Evolutionary conservation across 2,797 vertebrate genomes (phyloP).

Genomic region (Acrossocheilus wenchowensis): DNA sequence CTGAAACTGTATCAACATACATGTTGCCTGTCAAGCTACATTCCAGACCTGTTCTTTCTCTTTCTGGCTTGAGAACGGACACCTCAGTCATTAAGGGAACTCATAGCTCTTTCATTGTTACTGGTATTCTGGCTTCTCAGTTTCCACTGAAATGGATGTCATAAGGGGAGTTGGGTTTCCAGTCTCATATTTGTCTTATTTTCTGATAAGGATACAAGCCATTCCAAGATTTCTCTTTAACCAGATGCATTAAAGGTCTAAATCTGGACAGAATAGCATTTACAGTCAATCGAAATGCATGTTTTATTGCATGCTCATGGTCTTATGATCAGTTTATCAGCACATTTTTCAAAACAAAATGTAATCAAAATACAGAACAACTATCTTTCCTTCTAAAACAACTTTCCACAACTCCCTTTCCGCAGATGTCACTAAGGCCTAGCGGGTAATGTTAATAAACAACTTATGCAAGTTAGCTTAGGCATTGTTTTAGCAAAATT

Average conservation of each 20-base stretch:
- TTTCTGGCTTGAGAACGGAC: constrained; percentile 31
- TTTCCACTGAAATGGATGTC: constrained; percentile 38
- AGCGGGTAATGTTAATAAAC: neutral
- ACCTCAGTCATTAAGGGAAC: constrained; percentile 28
- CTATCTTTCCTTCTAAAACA: neutral
- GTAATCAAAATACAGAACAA: neutral
- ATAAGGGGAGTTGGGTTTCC: constrained; percentile 25
- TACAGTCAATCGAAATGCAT: neutral
- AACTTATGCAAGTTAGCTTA: neutral
- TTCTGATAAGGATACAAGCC: neutral
- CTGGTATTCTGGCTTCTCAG: constrained; percentile 30
- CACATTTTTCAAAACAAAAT: neutral
- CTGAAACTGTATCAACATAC: constrained; percentile 25
- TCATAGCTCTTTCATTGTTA: constrained; percentile 13
- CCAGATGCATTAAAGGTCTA: neutral
- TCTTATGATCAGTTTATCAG: neutral
- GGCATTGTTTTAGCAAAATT: neutral
- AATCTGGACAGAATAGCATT: neutral
- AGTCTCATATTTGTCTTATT: constrained; percentile 12
- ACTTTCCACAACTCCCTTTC: neutral
- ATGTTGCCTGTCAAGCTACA: constrained; percentile 27
- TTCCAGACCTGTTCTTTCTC: constrained; percentile 27
- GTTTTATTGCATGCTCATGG: neutral
- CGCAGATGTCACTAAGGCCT: neutral
- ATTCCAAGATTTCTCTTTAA: neutral